Conservation (phyloP, 2,888 invertebrate species). For the Xestobium rufovillosum region DNA sequence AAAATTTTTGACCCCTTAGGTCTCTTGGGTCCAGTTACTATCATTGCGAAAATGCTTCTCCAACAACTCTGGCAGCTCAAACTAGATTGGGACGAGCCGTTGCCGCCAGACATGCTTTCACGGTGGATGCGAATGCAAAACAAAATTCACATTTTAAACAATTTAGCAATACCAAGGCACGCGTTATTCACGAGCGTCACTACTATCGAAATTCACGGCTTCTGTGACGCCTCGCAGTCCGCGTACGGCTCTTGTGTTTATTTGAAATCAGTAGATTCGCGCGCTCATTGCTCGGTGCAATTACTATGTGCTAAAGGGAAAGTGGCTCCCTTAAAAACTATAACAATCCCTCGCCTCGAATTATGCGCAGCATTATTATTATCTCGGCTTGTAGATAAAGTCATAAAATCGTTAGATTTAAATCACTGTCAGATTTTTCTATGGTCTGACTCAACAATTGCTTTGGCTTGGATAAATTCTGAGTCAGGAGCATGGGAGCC, state of each 20-base stretch:
- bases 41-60: slow-evolving; percentile 19
- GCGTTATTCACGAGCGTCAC: slow-evolving; percentile 7
- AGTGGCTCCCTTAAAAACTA: slow-evolving; percentile 22
- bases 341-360: slow-evolving; percentile 23
- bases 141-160: slow-evolving; percentile 8
- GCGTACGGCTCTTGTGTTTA: slow-evolving; percentile 19
- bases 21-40: slow-evolving; percentile 16
- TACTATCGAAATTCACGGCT: slow-evolving; percentile 17
- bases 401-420: slow-evolving; percentile 10
- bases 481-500: slow-evolving; percentile 15
- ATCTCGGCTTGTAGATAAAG: slow-evolving; percentile 15
- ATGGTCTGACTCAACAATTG: slow-evolving; percentile 23
- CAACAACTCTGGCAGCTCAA: slow-evolving; percentile 20
- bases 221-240: slow-evolving; percentile 17
- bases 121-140: slow-evolving; percentile 9
- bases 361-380: slow-evolving; percentile 21
- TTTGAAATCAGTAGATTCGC: slow-evolving; percentile 10
- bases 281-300: slow-evolving; percentile 3
- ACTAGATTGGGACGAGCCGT: slow-evolving; percentile 18
- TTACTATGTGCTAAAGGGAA: slow-evolving; percentile 16
- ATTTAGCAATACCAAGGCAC: slow-evolving; percentile 15
- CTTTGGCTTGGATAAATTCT: slow-evolving; percentile 15
- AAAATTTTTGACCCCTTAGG: slow-evolving; percentile 22
- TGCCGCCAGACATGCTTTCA: slow-evolving; percentile 11
- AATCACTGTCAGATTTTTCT: slow-evolving; percentile 7